These are phyloP conservation scores for Agapostemon virescens DNA, from an alignment of 2,888 invertebrate species.

Conservation along the genomic window DNA sequence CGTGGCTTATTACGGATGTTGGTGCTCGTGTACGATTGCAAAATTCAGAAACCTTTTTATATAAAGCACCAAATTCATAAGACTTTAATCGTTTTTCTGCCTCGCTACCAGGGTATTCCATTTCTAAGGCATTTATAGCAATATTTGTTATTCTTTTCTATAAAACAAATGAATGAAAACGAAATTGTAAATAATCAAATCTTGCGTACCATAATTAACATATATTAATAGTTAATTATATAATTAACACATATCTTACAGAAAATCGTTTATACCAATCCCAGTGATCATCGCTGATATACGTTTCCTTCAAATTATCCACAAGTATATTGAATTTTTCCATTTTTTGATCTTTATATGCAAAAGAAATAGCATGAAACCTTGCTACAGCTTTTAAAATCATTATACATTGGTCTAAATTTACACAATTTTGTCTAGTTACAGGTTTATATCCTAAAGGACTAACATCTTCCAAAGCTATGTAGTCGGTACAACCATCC, in stretches of 20 bases:
- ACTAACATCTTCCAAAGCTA: constrained; percentile 79
- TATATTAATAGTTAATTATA: too few relatives aligned
- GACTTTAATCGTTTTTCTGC: constrained; percentile 83
- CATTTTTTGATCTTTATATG: constrained; percentile 79
- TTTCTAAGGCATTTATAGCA: constrained; percentile 84
- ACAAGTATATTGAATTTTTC: constrained; percentile 74
- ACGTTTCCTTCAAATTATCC: constrained; percentile 73
- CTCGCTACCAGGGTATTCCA: constrained; percentile 83
- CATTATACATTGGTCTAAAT: constrained; percentile 71
- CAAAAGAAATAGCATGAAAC: constrained; percentile 81
- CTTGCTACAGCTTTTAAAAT: constrained; percentile 79
- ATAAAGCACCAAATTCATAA: constrained; percentile 82
- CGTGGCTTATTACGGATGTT: constrained; percentile 85
- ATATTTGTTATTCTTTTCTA: constrained; percentile 72
- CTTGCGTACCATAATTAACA: neutral
- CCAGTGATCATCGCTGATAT: constrained; percentile 69
- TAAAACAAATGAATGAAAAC: constrained; percentile 17
- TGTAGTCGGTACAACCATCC: constrained; percentile 80
- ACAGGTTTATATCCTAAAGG: constrained; percentile 75
- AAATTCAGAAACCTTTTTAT: constrained; percentile 81
- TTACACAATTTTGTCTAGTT: constrained; percentile 73
- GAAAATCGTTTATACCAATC: constrained; percentile 75
- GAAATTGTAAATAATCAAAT: neutral
- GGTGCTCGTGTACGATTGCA: constrained; percentile 77
- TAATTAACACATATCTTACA: constrained; percentile 66